A percentile compares a stretch with the other conserved stretches of the same genome.
Conservation (phyloP, 2,888 invertebrate species). For the Nomada fabriciana region DNA sequence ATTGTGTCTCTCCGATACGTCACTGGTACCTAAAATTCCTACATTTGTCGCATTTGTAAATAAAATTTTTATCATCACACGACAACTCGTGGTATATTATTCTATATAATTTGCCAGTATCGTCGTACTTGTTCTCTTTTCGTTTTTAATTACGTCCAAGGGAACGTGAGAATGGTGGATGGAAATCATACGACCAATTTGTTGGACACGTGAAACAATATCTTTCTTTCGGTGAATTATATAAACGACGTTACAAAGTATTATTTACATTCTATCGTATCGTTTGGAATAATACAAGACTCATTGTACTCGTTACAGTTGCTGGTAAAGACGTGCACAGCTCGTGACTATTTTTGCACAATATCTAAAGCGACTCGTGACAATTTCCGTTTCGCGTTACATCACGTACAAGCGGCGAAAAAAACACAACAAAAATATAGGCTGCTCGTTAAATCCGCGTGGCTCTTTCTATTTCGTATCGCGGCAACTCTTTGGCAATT, state of each 20-base stretch:
- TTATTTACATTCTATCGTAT: slow-evolving; percentile 68
- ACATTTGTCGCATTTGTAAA: slow-evolving; percentile 84
- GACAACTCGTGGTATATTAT: slow-evolving; percentile 40
- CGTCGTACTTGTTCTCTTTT: neutral
- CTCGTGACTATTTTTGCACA: slow-evolving; percentile 4
- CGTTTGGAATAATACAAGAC: slow-evolving; percentile 53
- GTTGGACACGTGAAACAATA: slow-evolving; percentile 55
- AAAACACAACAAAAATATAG: neutral
- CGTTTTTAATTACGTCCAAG: neutral
- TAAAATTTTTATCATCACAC: slow-evolving; percentile 84
- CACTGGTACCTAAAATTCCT: slow-evolving; percentile 81
- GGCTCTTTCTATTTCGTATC: slow-evolving; percentile 42
- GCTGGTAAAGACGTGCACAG: slow-evolving; percentile 15
- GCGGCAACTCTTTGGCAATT: slow-evolving; percentile 68
- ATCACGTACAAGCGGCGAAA: neutral
- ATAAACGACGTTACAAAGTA: slow-evolving; percentile 64
- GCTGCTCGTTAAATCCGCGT: neutral
- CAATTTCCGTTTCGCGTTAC: neutral
- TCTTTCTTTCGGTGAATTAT: slow-evolving; percentile 55
- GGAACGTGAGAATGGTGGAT: neutral
- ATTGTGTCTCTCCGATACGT: slow-evolving; percentile 79
- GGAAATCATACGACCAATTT: neutral
- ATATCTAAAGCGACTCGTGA: slow-evolving; percentile 10
- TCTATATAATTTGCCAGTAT: neutral
- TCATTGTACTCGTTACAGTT: slow-evolving; percentile 61